phyloP scores from a whole-genome alignment of 2,888 invertebrate genomes.

The Chalcosyrphus nemorum region DNA sequence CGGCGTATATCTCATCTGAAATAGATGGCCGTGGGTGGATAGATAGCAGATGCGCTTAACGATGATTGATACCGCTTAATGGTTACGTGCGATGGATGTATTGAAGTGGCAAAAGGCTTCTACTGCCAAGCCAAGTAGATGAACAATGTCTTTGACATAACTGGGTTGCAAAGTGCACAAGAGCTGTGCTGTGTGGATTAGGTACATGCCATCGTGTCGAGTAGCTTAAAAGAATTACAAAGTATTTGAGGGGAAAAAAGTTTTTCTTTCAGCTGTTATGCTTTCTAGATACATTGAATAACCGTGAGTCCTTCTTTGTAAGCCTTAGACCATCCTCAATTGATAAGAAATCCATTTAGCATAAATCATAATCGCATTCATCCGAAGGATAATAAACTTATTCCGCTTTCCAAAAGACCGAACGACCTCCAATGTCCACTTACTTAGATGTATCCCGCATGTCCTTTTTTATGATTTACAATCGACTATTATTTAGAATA shows the following conservation, averaged over 20 bases:
- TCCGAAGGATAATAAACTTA: slow-evolving; percentile 39
- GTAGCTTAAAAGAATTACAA: too few species aligned
- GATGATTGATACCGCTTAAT: slow-evolving; percentile 66
- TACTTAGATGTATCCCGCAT: background rate
- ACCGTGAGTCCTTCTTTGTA: too few species aligned
- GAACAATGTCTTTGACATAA: slow-evolving; percentile 1
- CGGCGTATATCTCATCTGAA: slow-evolving; percentile 37
- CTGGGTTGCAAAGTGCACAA: background rate
- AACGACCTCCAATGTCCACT: slow-evolving; percentile 23
- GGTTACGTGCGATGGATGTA: slow-evolving; percentile 52
- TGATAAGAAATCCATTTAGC: slow-evolving; percentile 42
- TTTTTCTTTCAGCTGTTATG: too few species aligned
- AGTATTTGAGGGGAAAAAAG: too few species aligned
- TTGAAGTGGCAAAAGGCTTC: slow-evolving; percentile 2
- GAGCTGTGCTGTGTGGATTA: background rate
- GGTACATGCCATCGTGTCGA: too few species aligned
- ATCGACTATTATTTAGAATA: slow-evolving; percentile 51
- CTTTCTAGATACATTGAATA: too few species aligned
- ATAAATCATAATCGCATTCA: slow-evolving; percentile 52
- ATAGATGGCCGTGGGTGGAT: background rate
- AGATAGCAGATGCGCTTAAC: slow-evolving; percentile 67
- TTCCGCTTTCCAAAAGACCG: background rate
- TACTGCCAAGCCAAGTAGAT: slow-evolving; percentile 5
- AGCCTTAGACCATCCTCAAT: background rate
- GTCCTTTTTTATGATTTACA: slow-evolving; percentile 42